Base-by-base conservation (phyloP, 2,113 vertebrate genomes). In the Petromus typicus region DNA sequence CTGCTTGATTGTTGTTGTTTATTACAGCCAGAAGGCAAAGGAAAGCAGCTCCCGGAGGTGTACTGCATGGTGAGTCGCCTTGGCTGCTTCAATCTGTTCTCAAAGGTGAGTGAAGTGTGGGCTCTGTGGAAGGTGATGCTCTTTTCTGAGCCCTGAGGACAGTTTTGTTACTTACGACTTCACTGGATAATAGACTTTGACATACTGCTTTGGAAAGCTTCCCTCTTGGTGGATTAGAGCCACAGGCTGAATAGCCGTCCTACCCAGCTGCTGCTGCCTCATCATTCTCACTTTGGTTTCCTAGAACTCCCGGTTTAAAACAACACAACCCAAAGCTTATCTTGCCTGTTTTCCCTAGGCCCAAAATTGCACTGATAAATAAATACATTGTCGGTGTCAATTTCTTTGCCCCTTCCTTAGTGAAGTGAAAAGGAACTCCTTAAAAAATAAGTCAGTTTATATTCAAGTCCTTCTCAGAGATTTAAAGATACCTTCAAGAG, bases 61-160 rank as follows among this genome's bases (percentile, higher is more conserved):
- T 99, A 99, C 97, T 99, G 99, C 97, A 99, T 99, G 91, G 99
- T 99, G 75, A 99, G 99, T 98, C 99, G 99, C 94, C 98, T 99
- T 59, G 99, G 99, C 97, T 99, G 99, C 98, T 99, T 99, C 99
- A 99, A 99, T 98, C 99, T 99, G 93, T 99, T 99, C 98, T 99
- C 99, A 84, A 99, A 99, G 99, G 99, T 99, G 98, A 99, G 98
- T 95, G 88, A 82, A 78, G 48, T 37, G 14, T 64, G 59, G 45
- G 13, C 18, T 63, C 20, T 84, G 0, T 54, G 66, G 16, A n/a
- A 54, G 61, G 3, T 1, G 23, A 16, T 75, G 2, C 51, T 18
- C 51, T 75, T 48, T 37, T 30, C 71, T 43, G 75, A 51, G 27
- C 22, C 40, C 80, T 45, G 5, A 92, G 71, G 32, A 2, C 3